Evolutionary conservation across 1,140 invertebrate species (phyloP), one percentile per base, ranked within the genome.

Genomic region (Sesamia nonagrioides): DNA sequence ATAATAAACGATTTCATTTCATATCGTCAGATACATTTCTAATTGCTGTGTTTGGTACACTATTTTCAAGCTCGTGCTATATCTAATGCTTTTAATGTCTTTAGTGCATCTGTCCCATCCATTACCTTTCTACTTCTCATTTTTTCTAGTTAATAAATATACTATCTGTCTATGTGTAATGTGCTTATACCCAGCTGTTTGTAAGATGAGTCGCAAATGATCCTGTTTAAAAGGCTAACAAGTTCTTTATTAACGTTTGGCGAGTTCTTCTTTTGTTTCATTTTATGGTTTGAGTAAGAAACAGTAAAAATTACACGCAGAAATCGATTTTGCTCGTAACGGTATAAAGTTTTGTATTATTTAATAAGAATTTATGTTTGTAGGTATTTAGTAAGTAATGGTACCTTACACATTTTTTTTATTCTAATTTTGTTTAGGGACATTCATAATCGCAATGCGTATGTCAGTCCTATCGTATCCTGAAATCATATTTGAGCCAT

Each of bases 181-280:
- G 8, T 45, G 6, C 9, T 9, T 37, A 11, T 37, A 11, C n/a
- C 8, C 7, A 1, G 1, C 9, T 27, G 3, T 27, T 27, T 27
- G 27, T 63, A 4, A 40, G n/a, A 0, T 7, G n/a, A 17, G 18
- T 58, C 11, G 11, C 54, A 27, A 27, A 17, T 37, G n/a, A n/a
- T 63, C 60, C 60, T 63, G 60, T 63, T 63, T 63, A 7, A 63
- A 63, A 42, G 35, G 15, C n/a, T 17, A 63, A 42, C 60, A 17
- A 9, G 35, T 63, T 40, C 6, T 40, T 40, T 37, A 3, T 21
- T 58, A 27, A 33, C 5, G 8, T 21, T 58, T 58, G 11, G 13
- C 6, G 54, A 27, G 21, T 56, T 56, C 9, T 27, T 27, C 0
- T 21, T 21, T 15, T n/a, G n/a, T 0, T n/a, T n/a, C 1, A 50